Base-by-base conservation (phyloP, 2,888 invertebrate genomes). In the Xestia rhomboidea region DNA sequence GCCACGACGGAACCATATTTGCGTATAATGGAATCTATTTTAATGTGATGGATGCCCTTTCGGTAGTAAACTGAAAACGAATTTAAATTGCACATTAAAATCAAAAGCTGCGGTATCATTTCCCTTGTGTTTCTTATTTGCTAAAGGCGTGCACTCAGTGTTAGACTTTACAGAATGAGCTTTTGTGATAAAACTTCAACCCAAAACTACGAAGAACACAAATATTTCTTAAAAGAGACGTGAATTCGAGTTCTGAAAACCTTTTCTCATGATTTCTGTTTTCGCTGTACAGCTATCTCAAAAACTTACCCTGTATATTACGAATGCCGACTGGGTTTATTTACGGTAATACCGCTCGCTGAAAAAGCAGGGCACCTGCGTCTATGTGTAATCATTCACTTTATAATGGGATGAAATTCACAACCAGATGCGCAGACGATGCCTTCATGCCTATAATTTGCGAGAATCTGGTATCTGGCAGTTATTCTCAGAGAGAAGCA, bases 371-470 rank as follows among this genome's bases (percentile, higher is more conserved):
- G 81, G 86, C 90, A 90, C 88, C 91, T 92, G 90, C 87, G 81
- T 82, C 87, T 87, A 84, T 87, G 85, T 89, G 89, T 90, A 91
- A 91, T 92, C 88, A 89, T 91, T 90, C 89, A 90, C 87, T 89
- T 89, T 85, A 83, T 88, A 91, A 89, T 88, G 79, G 87, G 64
- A 81, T 80, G 76, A 87, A 90, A 85, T 74, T 74, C 73, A 85
- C 67, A 64, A 69, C 72, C 82, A 79, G 77, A 80, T 72, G 70
- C 66, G 72, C 68, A 41, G 21, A 54, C n/a, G 72, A 46, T n/a
- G 34, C 18, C 54, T 68, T 66, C 46, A 77, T 77, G 46, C 68
- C 64, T 76, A 57, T 21, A 64, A 44, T 71, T 21, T 27, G 30
- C 0, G 11, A 68, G 30, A 44, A 57, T 63, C 15, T 51, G 27